Evolutionary conservation across 1,140 invertebrate species (phyloP).

Genomic region (Cydia fagiglandana): DNA sequence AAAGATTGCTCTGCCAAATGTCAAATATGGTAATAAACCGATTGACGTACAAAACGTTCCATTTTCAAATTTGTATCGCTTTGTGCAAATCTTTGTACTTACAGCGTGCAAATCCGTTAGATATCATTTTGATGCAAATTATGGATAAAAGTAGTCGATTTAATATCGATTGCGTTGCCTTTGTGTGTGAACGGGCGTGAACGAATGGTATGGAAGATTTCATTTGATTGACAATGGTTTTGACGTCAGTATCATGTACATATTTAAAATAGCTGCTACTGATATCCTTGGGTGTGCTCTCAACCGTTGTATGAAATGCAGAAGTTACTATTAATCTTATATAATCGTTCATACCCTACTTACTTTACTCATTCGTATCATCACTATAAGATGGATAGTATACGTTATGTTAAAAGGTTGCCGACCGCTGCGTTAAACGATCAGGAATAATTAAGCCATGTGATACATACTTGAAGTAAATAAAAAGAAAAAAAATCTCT

Average conservation of each 20-base stretch:
- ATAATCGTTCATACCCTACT: background rate
- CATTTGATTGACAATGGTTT: slow-evolving; percentile 28
- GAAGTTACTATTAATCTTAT: background rate
- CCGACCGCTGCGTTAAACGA: too few relatives aligned
- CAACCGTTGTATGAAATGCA: background rate
- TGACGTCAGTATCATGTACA: slow-evolving; percentile 3
- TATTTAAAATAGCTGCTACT: slow-evolving; percentile 24
- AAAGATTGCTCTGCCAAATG: slow-evolving; percentile 43
- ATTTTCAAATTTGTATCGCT: slow-evolving; percentile 63
- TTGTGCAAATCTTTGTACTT: slow-evolving; percentile 57
- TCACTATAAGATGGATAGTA: too few relatives aligned
- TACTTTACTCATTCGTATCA: background rate
- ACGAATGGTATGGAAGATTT: slow-evolving; percentile 25
- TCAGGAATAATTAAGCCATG: too few relatives aligned
- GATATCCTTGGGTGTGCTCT: slow-evolving; percentile 18
- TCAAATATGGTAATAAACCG: slow-evolving; percentile 58
- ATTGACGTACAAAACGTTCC: slow-evolving; percentile 56
- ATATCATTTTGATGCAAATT: slow-evolving; percentile 66
- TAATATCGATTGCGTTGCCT: slow-evolving; percentile 48
- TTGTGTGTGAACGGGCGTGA: slow-evolving; percentile 53
- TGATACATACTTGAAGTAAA: too few relatives aligned
- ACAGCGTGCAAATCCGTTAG: slow-evolving; percentile 64
- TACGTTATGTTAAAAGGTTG: too few relatives aligned
- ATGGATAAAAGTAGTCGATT: slow-evolving; percentile 45
- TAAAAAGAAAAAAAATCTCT: too few relatives aligned